Percentiles rank a stretch among this genome's conserved stretches.
Conservation (phyloP, 2,797 vertebrate genomes). For the Malurus splendens region DNA sequence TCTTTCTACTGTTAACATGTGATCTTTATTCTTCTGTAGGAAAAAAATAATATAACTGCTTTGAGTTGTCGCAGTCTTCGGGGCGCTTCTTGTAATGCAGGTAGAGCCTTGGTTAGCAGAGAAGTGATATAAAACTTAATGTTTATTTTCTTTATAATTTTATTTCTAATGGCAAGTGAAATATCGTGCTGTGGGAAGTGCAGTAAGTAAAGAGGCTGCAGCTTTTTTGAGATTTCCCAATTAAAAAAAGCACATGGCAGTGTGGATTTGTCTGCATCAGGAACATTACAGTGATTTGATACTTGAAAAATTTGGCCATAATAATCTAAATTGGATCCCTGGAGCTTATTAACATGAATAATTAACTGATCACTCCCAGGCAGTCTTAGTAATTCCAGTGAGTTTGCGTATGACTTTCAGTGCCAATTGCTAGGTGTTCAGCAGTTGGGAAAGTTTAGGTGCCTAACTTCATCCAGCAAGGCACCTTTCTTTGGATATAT, state of each 20-base stretch:
- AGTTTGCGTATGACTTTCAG: background rate
- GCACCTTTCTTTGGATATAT: background rate
- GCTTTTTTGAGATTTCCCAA: background rate
- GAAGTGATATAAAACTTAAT: background rate
- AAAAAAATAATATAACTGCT: background rate
- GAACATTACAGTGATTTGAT: background rate
- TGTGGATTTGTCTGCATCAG: background rate
- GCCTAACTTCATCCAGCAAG: background rate
- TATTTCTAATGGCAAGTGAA: background rate
- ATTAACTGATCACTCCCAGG: background rate
- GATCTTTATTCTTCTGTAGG: constrained; percentile 1
- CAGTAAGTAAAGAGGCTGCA: background rate
- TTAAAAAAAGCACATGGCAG: background rate
- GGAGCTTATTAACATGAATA: background rate
- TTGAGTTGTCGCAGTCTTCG: background rate
- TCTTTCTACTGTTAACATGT: background rate
- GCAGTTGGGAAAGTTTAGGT: background rate
- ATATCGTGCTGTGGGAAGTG: rapidly evolving
- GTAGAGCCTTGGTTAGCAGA: background rate
- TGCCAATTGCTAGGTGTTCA: background rate
- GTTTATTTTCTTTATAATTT: background rate
- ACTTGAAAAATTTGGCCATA: background rate
- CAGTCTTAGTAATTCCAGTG: background rate
- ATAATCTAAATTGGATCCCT: background rate
- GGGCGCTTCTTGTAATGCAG: background rate